phyloP scores from a whole-genome alignment of 2,113 vertebrate species.

The Sclerurus mexicanus region DNA sequence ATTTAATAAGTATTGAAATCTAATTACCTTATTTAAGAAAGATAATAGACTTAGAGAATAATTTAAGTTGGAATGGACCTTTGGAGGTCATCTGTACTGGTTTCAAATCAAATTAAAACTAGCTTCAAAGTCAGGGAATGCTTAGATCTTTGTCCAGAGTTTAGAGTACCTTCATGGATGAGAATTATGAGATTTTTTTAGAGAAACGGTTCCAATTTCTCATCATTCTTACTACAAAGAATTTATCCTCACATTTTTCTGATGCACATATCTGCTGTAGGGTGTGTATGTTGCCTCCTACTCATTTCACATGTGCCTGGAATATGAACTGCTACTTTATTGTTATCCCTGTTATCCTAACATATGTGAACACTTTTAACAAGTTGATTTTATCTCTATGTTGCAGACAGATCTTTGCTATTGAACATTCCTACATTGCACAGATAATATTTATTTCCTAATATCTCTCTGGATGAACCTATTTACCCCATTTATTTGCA shows the following conservation, averaged over 20 bases:
- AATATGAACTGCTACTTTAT: neutral
- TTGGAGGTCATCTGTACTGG: neutral
- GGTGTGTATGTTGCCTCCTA: neutral
- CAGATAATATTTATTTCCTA: neutral
- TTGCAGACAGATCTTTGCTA: neutral
- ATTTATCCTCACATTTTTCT: neutral
- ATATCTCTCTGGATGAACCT: neutral
- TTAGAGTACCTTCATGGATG: neutral
- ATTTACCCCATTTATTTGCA: neutral
- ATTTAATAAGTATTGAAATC: neutral
- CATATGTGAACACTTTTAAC: neutral
- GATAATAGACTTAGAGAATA: neutral
- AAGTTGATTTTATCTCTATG: neutral
- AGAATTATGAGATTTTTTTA: neutral
- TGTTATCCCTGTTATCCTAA: neutral
- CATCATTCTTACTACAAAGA: neutral
- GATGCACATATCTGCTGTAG: neutral
- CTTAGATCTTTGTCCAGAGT: neutral
- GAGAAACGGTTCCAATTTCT: neutral
- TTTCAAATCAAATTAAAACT: neutral
- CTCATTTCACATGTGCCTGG: neutral
- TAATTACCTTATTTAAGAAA: neutral
- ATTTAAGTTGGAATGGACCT: neutral
- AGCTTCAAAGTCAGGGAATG: neutral
- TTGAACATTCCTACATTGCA: neutral